A percentile compares a stretch with the other conserved stretches of the same genome.
These are phyloP conservation scores for Python bivittatus DNA, from an alignment of 2,113 vertebrate genomes.

Conservation along the genomic window DNA sequence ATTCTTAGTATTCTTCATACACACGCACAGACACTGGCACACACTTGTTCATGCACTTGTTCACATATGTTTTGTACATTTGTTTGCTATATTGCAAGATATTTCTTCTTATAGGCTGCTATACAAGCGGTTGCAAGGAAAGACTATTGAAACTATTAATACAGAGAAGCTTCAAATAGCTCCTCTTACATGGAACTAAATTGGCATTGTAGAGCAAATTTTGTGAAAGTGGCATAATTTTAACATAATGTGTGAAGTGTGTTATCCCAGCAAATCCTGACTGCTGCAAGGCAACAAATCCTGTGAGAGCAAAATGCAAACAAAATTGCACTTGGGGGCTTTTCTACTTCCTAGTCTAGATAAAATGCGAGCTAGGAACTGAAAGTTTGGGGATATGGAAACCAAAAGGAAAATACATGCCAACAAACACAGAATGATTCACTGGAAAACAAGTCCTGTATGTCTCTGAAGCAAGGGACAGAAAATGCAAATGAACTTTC, in stretches of 20 bases:
- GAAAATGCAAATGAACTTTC: background rate
- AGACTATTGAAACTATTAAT: background rate
- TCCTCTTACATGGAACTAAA: background rate
- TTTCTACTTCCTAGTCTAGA: background rate
- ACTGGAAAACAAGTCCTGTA: background rate
- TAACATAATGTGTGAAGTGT: background rate
- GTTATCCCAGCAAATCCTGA: background rate
- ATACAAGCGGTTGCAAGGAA: background rate
- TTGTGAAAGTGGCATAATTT: background rate
- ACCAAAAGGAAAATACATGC: background rate
- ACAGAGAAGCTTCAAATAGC: background rate
- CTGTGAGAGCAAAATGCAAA: background rate
- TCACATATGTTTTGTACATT: background rate
- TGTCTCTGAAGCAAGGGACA: background rate
- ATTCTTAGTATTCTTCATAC: background rate
- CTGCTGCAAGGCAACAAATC: background rate
- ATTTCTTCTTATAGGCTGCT: background rate
- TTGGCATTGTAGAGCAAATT: background rate
- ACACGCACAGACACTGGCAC: background rate
- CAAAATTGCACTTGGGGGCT: background rate
- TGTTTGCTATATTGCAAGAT: background rate
- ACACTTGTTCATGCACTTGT: background rate
- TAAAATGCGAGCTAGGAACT: background rate
- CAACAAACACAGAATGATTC: background rate
- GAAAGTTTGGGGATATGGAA: background rate